These are phyloP conservation scores for Todus mexicanus DNA, from an alignment of 2,797 vertebrate species.

Conservation along the genomic window DNA sequence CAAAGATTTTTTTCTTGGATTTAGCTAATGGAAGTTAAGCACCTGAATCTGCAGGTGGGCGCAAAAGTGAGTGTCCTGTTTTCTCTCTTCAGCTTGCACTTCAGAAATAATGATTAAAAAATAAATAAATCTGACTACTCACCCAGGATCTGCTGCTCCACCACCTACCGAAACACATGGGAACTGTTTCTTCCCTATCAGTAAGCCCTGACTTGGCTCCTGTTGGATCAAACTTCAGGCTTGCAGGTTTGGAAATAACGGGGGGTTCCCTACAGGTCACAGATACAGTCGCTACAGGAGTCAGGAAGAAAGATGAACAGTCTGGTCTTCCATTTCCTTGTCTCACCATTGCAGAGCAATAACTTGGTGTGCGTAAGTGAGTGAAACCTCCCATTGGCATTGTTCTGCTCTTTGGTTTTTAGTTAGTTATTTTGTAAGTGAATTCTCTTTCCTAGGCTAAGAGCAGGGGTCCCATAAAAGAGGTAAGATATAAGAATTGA, in stretches of 20 bases:
- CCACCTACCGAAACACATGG: background rate
- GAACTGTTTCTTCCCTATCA: background rate
- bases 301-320: background rate
- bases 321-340: background rate
- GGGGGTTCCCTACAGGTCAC: background rate
- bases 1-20: background rate
- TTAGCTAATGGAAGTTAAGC: background rate
- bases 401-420: background rate
- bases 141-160: background rate
- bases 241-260: background rate
- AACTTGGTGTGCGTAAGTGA: background rate
- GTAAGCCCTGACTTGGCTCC: background rate
- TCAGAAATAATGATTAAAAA: background rate
- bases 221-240: background rate
- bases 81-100: background rate
- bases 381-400: background rate
- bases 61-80: background rate
- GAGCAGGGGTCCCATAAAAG: background rate
- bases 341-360: fast-evolving
- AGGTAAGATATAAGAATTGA: background rate
- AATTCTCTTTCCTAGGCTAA: background rate
- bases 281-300: background rate
- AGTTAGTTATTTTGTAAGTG: background rate
- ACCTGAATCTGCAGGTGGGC: background rate
- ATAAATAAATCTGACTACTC: background rate